Evolutionary conservation across 2,797 vertebrate species (phyloP), one percentile per base, ranked within the genome.

Genomic region (Xenopus petersii): DNA sequence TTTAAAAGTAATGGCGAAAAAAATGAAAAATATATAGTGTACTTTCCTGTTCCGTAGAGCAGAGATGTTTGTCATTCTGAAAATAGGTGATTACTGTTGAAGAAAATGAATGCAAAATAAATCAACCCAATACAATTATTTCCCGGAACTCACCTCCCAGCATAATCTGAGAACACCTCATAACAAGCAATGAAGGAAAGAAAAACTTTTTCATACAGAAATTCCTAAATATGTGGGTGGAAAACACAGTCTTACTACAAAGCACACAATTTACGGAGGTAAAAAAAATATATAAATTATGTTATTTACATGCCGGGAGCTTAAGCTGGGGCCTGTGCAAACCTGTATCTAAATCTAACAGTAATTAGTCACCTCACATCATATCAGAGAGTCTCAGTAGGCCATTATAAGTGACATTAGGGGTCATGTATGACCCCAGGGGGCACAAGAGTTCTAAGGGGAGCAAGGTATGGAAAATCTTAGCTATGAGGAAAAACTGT

Each of bases 21-120:
- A 36, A 36, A 36, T 6, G 6, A 42, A 9, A 42, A 42, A 42
- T 6, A 42, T 9, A 1, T 0, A 42, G 6, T 42, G 36, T 42
- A 42, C 5, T 42, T 42, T 42, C 36, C 36, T 42, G 36, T 5
- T 42, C 4, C 0, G 8, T 9, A 56, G 16, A 56, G 17, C 21
- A 2, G 21, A 24, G 10, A 49, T 62, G 46, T 61, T 77, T 67
- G 66, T 73, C 42, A 63, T 55, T 12, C 24, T 55, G 46, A 30
- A 54, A 68, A 59, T 56, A 66, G 62, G 47, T 67, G 63, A 71
- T 76, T 71, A 54, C 6, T 51, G 36, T 10, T n/a, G 46, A 70
- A 60, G 16, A 60, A 26, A 60, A 60, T 60, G n/a, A 24, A 60
- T 73, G 67, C 63, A 61, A 77, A 73, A 77, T 77, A 77, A 77